Conservation (phyloP, 1,140 invertebrate genomes). For the Anastatus disparis region DNA sequence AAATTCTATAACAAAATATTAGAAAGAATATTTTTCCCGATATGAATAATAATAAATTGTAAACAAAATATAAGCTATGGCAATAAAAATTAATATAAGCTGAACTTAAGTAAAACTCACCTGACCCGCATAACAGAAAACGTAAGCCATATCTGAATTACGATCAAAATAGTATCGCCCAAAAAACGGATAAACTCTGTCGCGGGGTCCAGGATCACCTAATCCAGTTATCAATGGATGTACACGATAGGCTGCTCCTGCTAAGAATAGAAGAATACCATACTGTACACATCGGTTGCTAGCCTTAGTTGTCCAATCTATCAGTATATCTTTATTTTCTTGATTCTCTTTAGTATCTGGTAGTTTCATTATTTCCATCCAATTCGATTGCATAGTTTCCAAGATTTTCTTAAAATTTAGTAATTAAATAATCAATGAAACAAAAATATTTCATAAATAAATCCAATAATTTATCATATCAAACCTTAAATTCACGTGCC, state of each 20-base stretch:
- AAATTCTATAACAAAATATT: no score
- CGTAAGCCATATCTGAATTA: constrained; percentile 21
- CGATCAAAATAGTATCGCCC: constrained; percentile 26
- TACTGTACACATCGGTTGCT: background rate
- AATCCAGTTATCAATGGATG: background rate
- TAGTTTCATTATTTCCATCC: background rate
- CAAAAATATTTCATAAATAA: background rate
- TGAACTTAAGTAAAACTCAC: no score
- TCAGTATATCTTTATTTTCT: background rate
- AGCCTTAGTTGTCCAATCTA: background rate
- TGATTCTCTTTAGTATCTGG: background rate
- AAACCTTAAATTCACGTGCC: background rate
- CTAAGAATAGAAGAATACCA: background rate
- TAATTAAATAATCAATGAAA: background rate
- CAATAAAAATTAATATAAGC: no score
- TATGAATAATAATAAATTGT: no score
- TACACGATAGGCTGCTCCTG: background rate
- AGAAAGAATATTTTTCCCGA: no score
- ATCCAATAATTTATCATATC: background rate
- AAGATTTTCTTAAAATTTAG: background rate
- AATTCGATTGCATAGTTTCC: constrained; percentile 12
- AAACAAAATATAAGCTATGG: no score
- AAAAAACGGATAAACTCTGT: constrained; percentile 29
- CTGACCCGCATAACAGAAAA: constrained; percentile 15
- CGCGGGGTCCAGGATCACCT: background rate